These are phyloP conservation scores for Rhadinocentrus ornatus DNA, from an alignment of 2,797 vertebrate species.

Conservation along the genomic window DNA sequence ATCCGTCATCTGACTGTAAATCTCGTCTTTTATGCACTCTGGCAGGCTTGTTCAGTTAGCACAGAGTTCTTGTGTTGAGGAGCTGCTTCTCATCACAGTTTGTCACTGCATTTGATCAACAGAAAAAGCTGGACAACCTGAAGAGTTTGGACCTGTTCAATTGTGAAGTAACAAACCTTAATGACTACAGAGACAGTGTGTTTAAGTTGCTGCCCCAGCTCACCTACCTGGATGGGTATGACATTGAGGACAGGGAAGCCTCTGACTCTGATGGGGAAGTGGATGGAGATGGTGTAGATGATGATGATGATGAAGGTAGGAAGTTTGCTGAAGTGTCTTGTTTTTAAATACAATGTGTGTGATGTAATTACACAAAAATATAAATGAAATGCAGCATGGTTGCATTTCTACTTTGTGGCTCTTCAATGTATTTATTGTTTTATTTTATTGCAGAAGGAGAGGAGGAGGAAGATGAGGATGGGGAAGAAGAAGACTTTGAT, in stretches of 20 bases:
- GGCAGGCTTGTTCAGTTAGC: neutral
- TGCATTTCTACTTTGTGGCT: neutral
- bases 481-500: slow-evolving; percentile 87
- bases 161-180: slow-evolving; percentile 94
- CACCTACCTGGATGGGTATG: slow-evolving; percentile 92
- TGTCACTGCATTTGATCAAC: slow-evolving; percentile 33
- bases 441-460: slow-evolving; percentile 81
- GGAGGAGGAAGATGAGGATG: slow-evolving; percentile 87
- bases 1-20: neutral
- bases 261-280: slow-evolving; percentile 91
- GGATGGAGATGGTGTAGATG: slow-evolving; percentile 86
- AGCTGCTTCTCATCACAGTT: slow-evolving; percentile 7
- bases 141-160: slow-evolving; percentile 95
- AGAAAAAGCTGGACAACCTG: slow-evolving; percentile 93
- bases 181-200: slow-evolving; percentile 93
- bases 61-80: neutral
- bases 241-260: slow-evolving; percentile 89
- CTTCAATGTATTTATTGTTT: neutral
- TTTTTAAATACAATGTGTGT: neutral
- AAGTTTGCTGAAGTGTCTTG: slow-evolving; percentile 15
- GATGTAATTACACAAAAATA: neutral
- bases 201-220: slow-evolving; percentile 93
- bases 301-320: slow-evolving; percentile 87
- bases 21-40: neutral
- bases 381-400: no score